Base-by-base conservation (phyloP, 2,888 invertebrate genomes). In the Machimus atricapillus region DNA sequence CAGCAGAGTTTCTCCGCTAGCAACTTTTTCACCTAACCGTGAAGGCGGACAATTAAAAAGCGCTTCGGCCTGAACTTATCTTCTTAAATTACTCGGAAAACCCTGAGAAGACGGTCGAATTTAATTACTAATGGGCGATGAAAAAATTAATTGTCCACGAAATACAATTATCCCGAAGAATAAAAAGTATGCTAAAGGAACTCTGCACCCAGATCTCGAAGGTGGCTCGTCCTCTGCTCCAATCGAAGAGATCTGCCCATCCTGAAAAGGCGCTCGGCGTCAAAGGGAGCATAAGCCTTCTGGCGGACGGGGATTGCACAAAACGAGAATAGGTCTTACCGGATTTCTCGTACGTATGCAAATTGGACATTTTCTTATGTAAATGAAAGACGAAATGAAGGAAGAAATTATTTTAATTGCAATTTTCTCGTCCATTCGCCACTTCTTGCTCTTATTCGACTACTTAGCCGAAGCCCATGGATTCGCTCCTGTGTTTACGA, bases 91-190 rank as follows among this genome's bases (percentile, higher is more conserved):
- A 76, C 76, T 76, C 76, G 31, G 46, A 85, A 74, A 46, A 85
- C 73, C 73, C 27, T n/a, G 73, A 74, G 37, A 46, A 23, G 74
- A 74, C 43, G 23, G 74, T 92, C 91, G 91, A 92, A 92, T 92
- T 92, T 91, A 92, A 92, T 92, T 92, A 92, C 92, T 90, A 90
- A 92, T 92, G 92, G 91, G 91, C 92, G 91, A 91, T 92, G 91
- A 92, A 92, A 92, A 91, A 92, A 92, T 92, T 92, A 92, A 92
- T 92, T 92, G 92, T 92, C 92, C 92, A 92, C 92, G 92, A 92
- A 92, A 92, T 92, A 92, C 92, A 92, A 92, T 92, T 92, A 92
- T 91, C 91, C 91, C 90, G 90, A 90, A 89, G 89, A 90, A 89
- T 88, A 89, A 89, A 86, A 87, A 79, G 85, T 56, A 52, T 86